Percentiles rank a stretch among this genome's conserved stretches.
Conservation (phyloP, 1,140 invertebrate species). For the Trichoplusia ni region DNA sequence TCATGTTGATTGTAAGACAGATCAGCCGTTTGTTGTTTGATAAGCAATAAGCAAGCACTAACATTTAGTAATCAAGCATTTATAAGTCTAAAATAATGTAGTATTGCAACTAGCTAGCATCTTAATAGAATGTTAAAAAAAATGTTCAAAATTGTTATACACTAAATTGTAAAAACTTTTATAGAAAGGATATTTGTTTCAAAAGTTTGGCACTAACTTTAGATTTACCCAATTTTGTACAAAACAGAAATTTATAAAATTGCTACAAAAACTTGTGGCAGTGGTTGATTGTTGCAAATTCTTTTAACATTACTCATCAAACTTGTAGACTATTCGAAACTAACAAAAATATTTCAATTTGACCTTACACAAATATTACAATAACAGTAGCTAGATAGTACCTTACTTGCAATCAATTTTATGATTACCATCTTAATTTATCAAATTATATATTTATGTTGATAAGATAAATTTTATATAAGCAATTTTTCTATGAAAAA, state of each 20-base stretch:
- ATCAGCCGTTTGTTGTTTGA: neutral
- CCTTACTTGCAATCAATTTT: neutral
- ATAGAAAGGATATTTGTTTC: constrained; percentile 2
- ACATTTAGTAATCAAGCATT: no score
- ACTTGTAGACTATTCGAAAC: constrained; percentile 7
- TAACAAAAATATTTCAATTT: constrained; percentile 10
- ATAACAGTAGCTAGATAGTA: neutral
- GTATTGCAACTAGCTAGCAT: no score
- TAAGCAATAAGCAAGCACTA: constrained; percentile 10
- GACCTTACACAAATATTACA: constrained; percentile 12
- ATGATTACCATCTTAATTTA: constrained; percentile 11
- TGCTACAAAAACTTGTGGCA: constrained; percentile 8
- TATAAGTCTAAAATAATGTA: no score
- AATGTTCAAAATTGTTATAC: no score
- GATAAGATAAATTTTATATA: constrained; percentile 19
- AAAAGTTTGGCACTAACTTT: constrained; percentile 34
- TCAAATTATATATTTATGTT: neutral
- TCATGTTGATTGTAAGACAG: constrained; percentile 2
- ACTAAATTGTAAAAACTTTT: no score
- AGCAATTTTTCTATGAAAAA: constrained; percentile 12
- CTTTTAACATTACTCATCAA: neutral
- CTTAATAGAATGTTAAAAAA: no score
- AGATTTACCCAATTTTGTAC: constrained; percentile 5
- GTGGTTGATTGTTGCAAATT: constrained; percentile 10
- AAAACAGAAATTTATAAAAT: neutral